A percentile compares a stretch with the other conserved stretches of the same genome.
Evolutionary conservation across 2,113 vertebrate species (phyloP).

Genomic region (Odobenus rosmarus): DNA sequence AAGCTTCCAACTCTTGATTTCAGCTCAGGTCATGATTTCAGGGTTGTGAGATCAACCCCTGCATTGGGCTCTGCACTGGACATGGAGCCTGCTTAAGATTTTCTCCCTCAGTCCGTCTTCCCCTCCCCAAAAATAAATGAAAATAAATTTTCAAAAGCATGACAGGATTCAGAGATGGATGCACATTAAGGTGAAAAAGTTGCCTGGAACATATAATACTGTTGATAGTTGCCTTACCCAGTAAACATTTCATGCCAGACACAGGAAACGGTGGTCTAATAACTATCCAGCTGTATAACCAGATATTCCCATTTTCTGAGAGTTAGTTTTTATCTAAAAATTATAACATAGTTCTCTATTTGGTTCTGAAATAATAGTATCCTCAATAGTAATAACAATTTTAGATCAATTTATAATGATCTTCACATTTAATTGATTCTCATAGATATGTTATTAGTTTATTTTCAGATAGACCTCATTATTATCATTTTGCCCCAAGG

Average conservation of each 20-base stretch:
- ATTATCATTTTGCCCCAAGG: not conserved
- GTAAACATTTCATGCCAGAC: not conserved
- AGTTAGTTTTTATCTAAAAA: not conserved
- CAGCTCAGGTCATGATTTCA: not conserved
- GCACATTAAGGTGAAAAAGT: not conserved
- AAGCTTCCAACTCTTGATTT: not conserved
- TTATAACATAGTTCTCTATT: not conserved
- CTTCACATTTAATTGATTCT: not conserved
- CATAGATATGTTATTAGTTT: not conserved
- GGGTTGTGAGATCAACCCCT: not conserved
- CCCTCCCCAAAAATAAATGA: not conserved
- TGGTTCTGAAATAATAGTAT: conserved; percentile 24
- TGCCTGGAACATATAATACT: not conserved
- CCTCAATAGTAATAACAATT: not conserved
- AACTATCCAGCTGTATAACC: not conserved
- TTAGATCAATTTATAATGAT: not conserved
- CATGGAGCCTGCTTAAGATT: not conserved
- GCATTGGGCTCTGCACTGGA: not conserved
- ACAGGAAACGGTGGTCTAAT: not conserved
- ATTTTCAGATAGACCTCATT: not conserved
- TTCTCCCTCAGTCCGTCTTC: not conserved
- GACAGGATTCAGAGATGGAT: not conserved
- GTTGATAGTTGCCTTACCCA: not conserved
- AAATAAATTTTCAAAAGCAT: not conserved
- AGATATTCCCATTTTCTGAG: not conserved